A percentile compares a stretch with the other conserved stretches of the same genome.
Conservation (phyloP, 2,888 invertebrate species). For the Xestia ashworthii region DNA sequence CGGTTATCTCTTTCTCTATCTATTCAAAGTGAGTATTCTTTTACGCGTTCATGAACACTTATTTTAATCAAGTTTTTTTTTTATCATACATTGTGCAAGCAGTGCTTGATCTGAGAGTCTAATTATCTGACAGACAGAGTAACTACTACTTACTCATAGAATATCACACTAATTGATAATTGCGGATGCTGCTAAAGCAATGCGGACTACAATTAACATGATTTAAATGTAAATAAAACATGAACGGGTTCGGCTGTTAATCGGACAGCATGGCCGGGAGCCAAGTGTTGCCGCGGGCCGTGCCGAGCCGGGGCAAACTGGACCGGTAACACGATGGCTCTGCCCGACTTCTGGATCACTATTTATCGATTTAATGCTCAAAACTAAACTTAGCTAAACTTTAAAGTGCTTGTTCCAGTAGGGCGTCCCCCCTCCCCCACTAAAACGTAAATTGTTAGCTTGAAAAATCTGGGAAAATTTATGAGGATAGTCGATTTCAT, state of each 20-base stretch:
- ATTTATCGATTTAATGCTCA: no score
- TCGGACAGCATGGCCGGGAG: slow-evolving; percentile 18
- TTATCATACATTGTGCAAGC: neutral
- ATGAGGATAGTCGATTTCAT: no score
- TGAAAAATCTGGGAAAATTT: no score
- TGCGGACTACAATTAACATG: slow-evolving; percentile 7
- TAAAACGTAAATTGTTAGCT: no score
- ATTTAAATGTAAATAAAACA: slow-evolving; percentile 31
- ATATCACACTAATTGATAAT: neutral
- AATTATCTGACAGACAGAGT: neutral
- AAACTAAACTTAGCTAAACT: no score
- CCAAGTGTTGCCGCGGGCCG: slow-evolving; percentile 15
- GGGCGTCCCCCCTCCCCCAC: no score
- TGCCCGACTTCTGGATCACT: neutral
- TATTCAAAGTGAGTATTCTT: neutral
- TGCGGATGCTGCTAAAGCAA: slow-evolving; percentile 14
- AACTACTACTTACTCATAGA: neutral
- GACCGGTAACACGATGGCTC: neutral
- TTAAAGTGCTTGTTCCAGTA: no score
- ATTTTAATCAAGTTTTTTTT: neutral
- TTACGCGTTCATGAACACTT: slow-evolving; percentile 2
- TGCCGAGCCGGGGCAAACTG: neutral
- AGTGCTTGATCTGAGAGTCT: neutral
- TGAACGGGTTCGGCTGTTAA: slow-evolving; percentile 13
- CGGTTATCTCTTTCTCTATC: neutral